Evolutionary conservation across 2,888 invertebrate genomes (phyloP).

Genomic region (Dryocosmus kuriphilus): DNA sequence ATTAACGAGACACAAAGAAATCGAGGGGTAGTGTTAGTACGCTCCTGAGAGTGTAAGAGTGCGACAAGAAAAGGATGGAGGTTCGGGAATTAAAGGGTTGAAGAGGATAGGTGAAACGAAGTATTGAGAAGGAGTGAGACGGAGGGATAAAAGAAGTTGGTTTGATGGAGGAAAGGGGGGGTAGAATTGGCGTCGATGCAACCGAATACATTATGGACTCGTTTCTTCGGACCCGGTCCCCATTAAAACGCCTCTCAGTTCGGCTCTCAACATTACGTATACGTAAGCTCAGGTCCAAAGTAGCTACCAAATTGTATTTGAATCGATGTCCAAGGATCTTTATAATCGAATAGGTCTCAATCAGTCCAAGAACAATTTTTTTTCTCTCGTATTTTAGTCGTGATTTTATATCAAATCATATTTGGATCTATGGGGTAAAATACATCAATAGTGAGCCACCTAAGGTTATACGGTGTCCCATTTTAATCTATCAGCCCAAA

Average conservation of each 20-base stretch:
- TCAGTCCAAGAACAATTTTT: neutral
- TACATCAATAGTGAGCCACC: no score
- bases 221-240: conserved; percentile 67
- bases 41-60: conserved; percentile 22
- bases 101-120: conserved; percentile 42
- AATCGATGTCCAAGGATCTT: conserved; percentile 32
- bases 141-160: neutral
- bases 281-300: conserved; percentile 21
- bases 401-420: neutral
- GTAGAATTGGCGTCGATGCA: conserved; percentile 61
- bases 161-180: conserved; percentile 33
- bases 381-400: neutral
- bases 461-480: no score
- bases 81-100: conserved; percentile 14
- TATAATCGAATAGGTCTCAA: conserved; percentile 37
- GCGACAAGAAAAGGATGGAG: conserved; percentile 27
- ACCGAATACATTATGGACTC: conserved; percentile 72
- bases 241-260: conserved; percentile 65
- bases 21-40: conserved; percentile 10
- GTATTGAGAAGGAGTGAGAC: conserved; percentile 34
- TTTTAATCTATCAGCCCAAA: no score
- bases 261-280: conserved; percentile 42
- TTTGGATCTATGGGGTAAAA: no score
- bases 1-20: conserved; percentile 38
- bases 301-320: conserved; percentile 40